Evolutionary conservation across 2,888 invertebrate species (phyloP).

Genomic region (Aphidius colemani): DNA sequence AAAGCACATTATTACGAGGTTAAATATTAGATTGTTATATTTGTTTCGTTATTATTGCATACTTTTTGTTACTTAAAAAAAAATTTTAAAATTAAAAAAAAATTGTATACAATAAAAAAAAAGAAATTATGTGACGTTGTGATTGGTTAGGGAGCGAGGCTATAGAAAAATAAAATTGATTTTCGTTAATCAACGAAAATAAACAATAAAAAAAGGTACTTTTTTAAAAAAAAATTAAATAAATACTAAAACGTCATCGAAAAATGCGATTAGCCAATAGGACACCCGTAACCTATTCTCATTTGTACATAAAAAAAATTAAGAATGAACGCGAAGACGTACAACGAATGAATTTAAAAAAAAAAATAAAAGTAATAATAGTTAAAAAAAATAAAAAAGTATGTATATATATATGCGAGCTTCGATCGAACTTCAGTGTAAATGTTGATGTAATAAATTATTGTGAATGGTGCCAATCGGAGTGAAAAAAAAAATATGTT

Average conservation of each 20-base stretch:
- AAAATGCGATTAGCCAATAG: slow-evolving; percentile 35
- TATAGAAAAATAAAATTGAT: slow-evolving; percentile 23
- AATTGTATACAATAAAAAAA: slow-evolving; percentile 29
- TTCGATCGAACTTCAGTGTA: neutral
- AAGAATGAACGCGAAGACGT: slow-evolving; percentile 21
- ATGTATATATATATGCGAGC: slow-evolving; percentile 18
- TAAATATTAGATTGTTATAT: slow-evolving; percentile 11
- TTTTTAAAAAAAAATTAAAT: slow-evolving; percentile 10
- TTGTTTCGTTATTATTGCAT: slow-evolving; percentile 43
- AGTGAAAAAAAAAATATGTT: too few relatives aligned
- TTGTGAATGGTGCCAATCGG: slow-evolving; percentile 25
- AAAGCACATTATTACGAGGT: neutral
- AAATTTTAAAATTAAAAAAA: slow-evolving; percentile 28
- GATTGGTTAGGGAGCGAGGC: slow-evolving; percentile 28
- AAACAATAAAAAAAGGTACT: slow-evolving; percentile 6
- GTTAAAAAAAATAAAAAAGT: slow-evolving; percentile 16
- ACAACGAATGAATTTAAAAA: slow-evolving; percentile 23
- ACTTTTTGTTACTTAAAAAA: slow-evolving; percentile 49
- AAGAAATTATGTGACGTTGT: slow-evolving; percentile 34
- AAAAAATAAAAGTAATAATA: slow-evolving; percentile 4
- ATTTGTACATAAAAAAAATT: slow-evolving; percentile 36
- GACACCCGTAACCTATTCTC: slow-evolving; percentile 33
- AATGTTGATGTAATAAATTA: slow-evolving; percentile 8
- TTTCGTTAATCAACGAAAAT: slow-evolving; percentile 7
- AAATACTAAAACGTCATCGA: slow-evolving; percentile 18